Conservation (phyloP, 2,797 vertebrate genomes). For the Etheostoma perlongum region DNA sequence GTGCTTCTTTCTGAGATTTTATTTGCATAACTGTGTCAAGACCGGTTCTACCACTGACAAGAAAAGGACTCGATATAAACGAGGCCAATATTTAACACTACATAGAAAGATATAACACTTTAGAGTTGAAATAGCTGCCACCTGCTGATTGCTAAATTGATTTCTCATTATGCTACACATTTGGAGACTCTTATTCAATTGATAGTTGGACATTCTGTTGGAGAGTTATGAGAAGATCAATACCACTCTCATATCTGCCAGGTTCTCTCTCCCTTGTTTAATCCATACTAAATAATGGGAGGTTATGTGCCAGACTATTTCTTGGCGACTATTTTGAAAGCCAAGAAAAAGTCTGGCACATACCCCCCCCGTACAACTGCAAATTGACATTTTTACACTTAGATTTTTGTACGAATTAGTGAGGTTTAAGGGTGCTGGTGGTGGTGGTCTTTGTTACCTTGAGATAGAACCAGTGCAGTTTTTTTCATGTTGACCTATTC, state of each 20-base stretch:
- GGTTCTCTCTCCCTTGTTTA: neutral
- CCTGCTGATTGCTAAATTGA: neutral
- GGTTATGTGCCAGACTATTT: neutral
- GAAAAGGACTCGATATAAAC: neutral
- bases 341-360: neutral
- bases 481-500: neutral
- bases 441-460: neutral
- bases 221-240: neutral
- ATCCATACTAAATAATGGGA: neutral
- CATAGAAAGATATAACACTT: neutral
- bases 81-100: neutral
- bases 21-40: slow-evolving; percentile 20
- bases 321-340: neutral
- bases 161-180: slow-evolving; percentile 1
- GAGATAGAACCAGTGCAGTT: neutral
- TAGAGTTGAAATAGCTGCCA: neutral
- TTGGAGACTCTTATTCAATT: neutral
- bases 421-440: neutral
- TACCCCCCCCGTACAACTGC: neutral
- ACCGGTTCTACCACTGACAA: slow-evolving; percentile 11
- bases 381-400: neutral
- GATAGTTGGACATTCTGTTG: neutral
- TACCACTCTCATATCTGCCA: neutral
- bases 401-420: neutral
- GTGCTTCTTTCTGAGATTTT: slow-evolving; percentile 12